phyloP scores from a whole-genome alignment of 64 coral and sea anemone genomes.

The Trachythela sp. region DNA sequence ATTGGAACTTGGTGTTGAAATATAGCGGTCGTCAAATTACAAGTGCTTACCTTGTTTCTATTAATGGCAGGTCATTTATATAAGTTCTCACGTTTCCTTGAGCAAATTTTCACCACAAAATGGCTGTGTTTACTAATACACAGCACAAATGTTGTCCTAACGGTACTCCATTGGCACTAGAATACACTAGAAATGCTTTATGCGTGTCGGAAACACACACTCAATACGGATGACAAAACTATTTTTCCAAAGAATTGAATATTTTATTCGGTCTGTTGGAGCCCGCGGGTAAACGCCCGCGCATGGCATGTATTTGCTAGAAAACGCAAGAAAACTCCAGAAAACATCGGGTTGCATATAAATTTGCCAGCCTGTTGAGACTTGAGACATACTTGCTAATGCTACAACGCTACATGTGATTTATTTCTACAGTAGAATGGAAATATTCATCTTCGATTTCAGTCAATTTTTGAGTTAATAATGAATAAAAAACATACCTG shows the following conservation, averaged over 20 bases:
- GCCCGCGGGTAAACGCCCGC: background rate
- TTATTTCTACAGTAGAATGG: too few relatives aligned
- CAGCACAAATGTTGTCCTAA: background rate
- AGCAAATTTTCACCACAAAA: background rate
- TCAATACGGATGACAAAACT: background rate
- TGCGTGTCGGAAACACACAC: background rate
- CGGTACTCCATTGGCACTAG: background rate
- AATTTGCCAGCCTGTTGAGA: background rate
- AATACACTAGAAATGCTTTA: background rate
- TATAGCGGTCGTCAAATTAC: background rate
- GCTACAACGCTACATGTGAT: too few relatives aligned
- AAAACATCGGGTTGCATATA: background rate
- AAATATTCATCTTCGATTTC: too few relatives aligned
- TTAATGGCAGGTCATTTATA: background rate
- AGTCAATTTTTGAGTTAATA: too few relatives aligned
- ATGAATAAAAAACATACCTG: too few relatives aligned
- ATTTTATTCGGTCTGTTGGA: slow-evolving; percentile 8
- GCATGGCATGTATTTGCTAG: background rate
- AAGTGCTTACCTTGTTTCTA: background rate
- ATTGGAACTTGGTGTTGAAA: background rate
- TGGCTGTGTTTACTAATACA: background rate
- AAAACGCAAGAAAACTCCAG: background rate
- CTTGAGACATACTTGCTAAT: too few relatives aligned
- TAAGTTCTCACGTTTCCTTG: background rate
- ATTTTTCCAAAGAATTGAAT: background rate